phyloP scores from a whole-genome alignment of 1,140 invertebrate genomes.

The Theocolax elegans region DNA sequence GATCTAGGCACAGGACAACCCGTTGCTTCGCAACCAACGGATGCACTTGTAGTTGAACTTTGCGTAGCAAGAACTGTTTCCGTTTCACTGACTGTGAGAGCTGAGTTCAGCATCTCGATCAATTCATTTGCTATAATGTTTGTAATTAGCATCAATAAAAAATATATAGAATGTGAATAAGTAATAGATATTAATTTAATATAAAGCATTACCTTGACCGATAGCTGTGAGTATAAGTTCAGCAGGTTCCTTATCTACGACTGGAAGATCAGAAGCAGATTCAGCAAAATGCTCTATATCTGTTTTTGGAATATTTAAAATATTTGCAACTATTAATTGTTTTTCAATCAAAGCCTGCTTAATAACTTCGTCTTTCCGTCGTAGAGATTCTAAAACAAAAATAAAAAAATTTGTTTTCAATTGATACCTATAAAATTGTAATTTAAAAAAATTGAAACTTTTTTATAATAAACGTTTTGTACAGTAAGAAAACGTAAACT shows the following conservation, averaged over 20 bases:
- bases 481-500: too few relatives aligned
- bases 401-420: constrained; percentile 6
- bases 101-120: constrained; percentile 67
- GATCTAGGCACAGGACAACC: constrained; percentile 52
- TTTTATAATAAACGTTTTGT: too few relatives aligned
- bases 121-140: constrained; percentile 69
- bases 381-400: constrained; percentile 73
- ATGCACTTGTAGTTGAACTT: constrained; percentile 34
- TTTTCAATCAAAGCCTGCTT: constrained; percentile 79
- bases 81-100: constrained; percentile 67
- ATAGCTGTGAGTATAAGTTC: constrained; percentile 79
- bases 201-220: constrained; percentile 72
- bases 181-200: too few relatives aligned
- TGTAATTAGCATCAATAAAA: constrained; percentile 2
- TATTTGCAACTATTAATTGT: constrained; percentile 79
- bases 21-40: constrained; percentile 52
- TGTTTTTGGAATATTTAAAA: constrained; percentile 79
- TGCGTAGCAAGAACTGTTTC: constrained; percentile 64
- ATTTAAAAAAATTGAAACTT: not conserved
- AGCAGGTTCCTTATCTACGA: constrained; percentile 72
- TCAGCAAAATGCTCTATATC: constrained; percentile 77
- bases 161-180: too few relatives aligned
- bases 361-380: constrained; percentile 78
- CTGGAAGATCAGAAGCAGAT: constrained; percentile 69
- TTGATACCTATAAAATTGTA: not conserved